A percentile compares a stretch with the other conserved stretches of the same genome.
Conservation (phyloP, 1,140 invertebrate species). For the Plutomurus gul region DNA sequence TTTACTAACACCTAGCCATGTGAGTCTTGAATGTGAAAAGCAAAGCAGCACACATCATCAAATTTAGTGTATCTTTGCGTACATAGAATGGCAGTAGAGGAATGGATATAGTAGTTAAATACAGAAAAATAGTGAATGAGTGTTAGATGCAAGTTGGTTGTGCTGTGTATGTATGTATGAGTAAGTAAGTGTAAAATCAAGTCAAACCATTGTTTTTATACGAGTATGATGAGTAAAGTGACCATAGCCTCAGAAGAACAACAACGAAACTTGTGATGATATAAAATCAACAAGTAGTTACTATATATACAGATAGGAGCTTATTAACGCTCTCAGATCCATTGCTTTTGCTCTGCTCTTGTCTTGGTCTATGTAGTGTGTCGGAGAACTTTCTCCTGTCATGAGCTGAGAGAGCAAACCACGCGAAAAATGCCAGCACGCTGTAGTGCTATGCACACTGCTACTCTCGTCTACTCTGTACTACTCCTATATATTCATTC, state of each 20-base stretch:
- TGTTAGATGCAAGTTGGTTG: neutral
- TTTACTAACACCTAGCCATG: too few relatives aligned
- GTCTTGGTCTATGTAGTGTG: slow-evolving; percentile 9
- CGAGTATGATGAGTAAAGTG: neutral
- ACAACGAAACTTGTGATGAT: neutral
- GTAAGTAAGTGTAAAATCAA: slow-evolving; percentile 9
- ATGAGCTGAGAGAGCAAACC: slow-evolving; percentile 30
- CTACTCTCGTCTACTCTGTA: too few relatives aligned
- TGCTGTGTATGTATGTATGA: too few relatives aligned
- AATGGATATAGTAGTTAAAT: too few relatives aligned
- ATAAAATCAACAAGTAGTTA: neutral
- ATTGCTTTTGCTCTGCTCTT: slow-evolving; percentile 15
- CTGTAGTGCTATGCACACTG: neutral
- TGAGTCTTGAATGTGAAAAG: too few relatives aligned
- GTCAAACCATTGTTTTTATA: neutral
- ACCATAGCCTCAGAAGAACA: neutral
- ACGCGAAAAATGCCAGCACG: slow-evolving; percentile 12
- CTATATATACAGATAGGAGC: neutral
- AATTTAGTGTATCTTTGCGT: too few relatives aligned
- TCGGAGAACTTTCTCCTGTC: slow-evolving; percentile 32
- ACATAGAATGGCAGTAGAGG: too few relatives aligned
- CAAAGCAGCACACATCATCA: too few relatives aligned
- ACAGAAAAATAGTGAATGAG: neutral
- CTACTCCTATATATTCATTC: too few relatives aligned
- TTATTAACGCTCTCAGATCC: neutral